These are phyloP conservation scores for Pongo abelii DNA, from an alignment of 2,113 vertebrate species.

Conservation along the genomic window DNA sequence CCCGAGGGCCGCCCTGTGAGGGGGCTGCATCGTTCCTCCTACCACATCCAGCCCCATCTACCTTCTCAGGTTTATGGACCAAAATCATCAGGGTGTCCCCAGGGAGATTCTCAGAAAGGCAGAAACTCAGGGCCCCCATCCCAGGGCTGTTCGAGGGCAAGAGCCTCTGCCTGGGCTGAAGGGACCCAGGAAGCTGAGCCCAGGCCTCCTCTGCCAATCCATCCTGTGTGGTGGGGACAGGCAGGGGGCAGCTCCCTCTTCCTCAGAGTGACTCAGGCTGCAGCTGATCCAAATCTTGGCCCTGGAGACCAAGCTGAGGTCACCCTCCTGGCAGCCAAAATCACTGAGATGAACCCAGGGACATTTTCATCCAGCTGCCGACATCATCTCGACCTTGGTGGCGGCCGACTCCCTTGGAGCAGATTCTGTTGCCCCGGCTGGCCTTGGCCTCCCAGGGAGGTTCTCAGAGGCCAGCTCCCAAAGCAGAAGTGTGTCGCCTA, in stretches of 20 bases:
- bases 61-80: not conserved
- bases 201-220: not conserved
- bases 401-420: not conserved
- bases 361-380: slow-evolving; percentile 41
- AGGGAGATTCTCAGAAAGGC: not conserved
- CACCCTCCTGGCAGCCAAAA: slow-evolving; percentile 25
- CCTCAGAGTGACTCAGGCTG: slow-evolving; percentile 27
- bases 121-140: not conserved
- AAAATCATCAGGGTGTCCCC: fast-evolving
- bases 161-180: not conserved
- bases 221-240: not conserved
- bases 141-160: too few species aligned
- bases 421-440: not conserved
- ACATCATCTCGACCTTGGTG: not conserved
- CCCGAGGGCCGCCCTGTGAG: not conserved
- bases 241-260: not conserved
- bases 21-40: not conserved
- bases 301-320: slow-evolving; percentile 23
- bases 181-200: not conserved
- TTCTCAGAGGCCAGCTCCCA: not conserved
- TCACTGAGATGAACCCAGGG: not conserved
- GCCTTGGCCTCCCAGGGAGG: not conserved
- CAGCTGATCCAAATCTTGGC: not conserved
- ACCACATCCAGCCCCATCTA: fast-evolving
- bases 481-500: not conserved